Evolutionary conservation across 1,140 invertebrate species (phyloP).

Genomic region (Monochamus saltuarius): DNA sequence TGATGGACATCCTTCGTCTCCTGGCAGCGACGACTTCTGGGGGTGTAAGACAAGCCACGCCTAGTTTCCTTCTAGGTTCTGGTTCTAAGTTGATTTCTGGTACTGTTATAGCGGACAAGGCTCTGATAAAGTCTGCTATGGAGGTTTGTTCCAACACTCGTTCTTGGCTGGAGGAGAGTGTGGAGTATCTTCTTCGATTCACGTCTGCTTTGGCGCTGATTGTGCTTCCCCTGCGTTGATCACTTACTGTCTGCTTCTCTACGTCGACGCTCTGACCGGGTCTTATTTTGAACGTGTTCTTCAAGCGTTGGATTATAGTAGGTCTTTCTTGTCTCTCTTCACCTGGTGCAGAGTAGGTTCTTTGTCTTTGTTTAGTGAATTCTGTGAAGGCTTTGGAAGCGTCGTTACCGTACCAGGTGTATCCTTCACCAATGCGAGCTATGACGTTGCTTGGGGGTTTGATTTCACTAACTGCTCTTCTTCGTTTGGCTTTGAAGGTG

Average conservation of each 20-base stretch:
- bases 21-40: slow-evolving; percentile 34
- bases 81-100: slow-evolving; percentile 38
- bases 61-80: slow-evolving; percentile 57
- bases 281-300: slow-evolving; percentile 32
- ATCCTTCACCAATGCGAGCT: slow-evolving; percentile 55
- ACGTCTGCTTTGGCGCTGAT: background rate
- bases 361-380: slow-evolving; percentile 40
- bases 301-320: slow-evolving; percentile 31
- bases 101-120: slow-evolving; percentile 58
- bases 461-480: slow-evolving; percentile 56
- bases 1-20: slow-evolving; percentile 17
- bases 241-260: slow-evolving; percentile 33
- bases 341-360: slow-evolving; percentile 23
- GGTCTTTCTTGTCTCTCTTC: slow-evolving; percentile 20
- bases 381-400: slow-evolving; percentile 54
- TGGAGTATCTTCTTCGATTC: slow-evolving; percentile 13
- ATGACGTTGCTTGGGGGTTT: slow-evolving; percentile 50
- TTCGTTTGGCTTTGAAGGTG: slow-evolving; percentile 53
- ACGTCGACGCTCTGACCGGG: slow-evolving; percentile 37
- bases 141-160: slow-evolving; percentile 73
- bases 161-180: slow-evolving; percentile 47
- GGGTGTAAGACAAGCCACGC: slow-evolving; percentile 55
- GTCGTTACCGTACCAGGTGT: slow-evolving; percentile 69
- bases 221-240: background rate
- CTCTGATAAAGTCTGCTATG: slow-evolving; percentile 71